Evolutionary conservation across 2,797 vertebrate genomes (phyloP), one percentile per base, ranked within the genome.

Genomic region (Myotis daubentonii): DNA sequence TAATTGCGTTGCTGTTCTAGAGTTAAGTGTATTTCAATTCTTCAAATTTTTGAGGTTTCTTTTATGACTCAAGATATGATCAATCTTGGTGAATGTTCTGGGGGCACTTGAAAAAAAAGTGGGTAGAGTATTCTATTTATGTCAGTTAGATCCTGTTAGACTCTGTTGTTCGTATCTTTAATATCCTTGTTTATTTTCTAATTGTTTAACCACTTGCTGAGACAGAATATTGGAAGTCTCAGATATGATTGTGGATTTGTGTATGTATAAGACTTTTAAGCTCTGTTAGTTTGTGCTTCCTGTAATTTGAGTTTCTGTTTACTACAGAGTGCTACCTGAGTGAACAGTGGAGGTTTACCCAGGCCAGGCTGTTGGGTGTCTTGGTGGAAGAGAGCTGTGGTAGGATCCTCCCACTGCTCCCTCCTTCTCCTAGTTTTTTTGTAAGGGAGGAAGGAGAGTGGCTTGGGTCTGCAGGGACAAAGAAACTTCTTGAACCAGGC

Each of bases 241-340:
- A 80, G 22, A 19, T 85, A 6, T 95, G 65, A 53, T 3, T 66
- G 16, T 94, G 15, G 8, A 75, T 89, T 71, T 92, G 19, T 70
- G 57, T 53, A 8, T 55, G 55, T 53, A 8, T 55, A 30, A 62
- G 1, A 71, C 2, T 33, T 83, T 79, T 55, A 25, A 75, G n/a
- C 6, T 72, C 8, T n/a, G 8, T 75, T 25, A 25, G 0, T 49
- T 44, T 68, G 47, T 79, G 23, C 72, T 82, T 66, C 20, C 68
- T 51, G 25, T 47, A 25, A 84, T 89, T 51, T 76, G 57, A 93
- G 36, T 3, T 3, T 76, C 55, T 79, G 0, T 23, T 38, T 53
- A 36, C 62, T 82, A 25, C 11, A 33, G 19, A 62, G 11, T 28
- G 71, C 8, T 49, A 11, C 3, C 0, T 28, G 19, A 82, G n/a